Conservation (phyloP, 2,888 invertebrate species). For the Epinotia bilunana region DNA sequence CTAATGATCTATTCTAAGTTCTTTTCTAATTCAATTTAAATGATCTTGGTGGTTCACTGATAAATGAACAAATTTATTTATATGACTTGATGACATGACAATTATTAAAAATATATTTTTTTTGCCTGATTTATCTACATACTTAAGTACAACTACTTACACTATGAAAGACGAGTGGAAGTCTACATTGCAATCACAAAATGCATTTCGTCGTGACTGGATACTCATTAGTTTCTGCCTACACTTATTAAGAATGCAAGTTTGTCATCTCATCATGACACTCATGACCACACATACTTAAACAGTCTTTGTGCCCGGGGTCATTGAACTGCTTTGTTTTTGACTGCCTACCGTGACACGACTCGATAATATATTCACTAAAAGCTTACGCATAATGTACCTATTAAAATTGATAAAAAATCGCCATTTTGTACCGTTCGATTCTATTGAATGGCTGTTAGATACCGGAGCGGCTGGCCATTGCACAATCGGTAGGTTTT, state of each 20-base stretch:
- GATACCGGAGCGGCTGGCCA: not conserved
- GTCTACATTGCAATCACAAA: not conserved
- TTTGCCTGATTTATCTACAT: too few relatives aligned
- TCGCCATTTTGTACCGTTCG: slow-evolving; percentile 12
- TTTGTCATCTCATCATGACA: slow-evolving; percentile 14
- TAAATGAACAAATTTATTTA: too few relatives aligned
- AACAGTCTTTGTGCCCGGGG: slow-evolving; percentile 10
- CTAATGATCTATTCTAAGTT: too few relatives aligned
- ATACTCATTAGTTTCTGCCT: slow-evolving; percentile 6
- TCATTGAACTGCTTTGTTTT: slow-evolving; percentile 41
- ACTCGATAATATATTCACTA: slow-evolving; percentile 37
- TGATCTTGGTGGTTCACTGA: too few relatives aligned
- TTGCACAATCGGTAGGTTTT: not conserved
- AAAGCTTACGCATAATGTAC: slow-evolving; percentile 22
- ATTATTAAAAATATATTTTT: too few relatives aligned
- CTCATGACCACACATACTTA: slow-evolving; percentile 33
- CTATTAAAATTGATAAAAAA: slow-evolving; percentile 8
- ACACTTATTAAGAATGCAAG: slow-evolving; percentile 14
- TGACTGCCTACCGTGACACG: slow-evolving; percentile 38
- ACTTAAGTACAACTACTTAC: not conserved
- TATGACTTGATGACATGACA: too few relatives aligned
- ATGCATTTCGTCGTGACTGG: not conserved
- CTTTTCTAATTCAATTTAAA: too few relatives aligned
- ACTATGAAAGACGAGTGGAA: not conserved
- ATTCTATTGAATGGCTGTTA: not conserved